Percentiles rank a stretch among this genome's conserved stretches.
Conservation (phyloP, 2,888 invertebrate genomes). For the Agrotis segetum region DNA sequence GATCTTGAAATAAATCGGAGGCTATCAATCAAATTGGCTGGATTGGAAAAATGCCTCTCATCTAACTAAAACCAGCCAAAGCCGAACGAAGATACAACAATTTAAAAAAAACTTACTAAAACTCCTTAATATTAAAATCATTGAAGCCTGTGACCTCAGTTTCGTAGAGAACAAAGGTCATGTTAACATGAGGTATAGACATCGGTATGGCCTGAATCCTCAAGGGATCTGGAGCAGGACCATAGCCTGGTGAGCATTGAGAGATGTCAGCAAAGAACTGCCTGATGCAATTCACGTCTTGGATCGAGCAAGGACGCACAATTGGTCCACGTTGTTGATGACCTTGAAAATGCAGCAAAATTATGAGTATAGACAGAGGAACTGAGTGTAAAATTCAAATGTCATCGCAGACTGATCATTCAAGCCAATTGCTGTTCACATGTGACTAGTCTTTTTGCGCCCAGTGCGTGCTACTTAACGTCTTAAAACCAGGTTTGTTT, state of each 20-base stretch:
- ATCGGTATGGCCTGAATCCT: slow-evolving; percentile 32
- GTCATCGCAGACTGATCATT: too few relatives aligned
- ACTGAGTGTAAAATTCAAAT: neutral
- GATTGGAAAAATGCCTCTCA: too few relatives aligned
- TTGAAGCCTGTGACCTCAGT: slow-evolving; percentile 61
- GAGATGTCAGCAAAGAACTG: slow-evolving; percentile 55
- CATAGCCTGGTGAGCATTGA: slow-evolving; percentile 48
- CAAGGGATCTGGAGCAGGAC: slow-evolving; percentile 48
- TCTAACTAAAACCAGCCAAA: too few relatives aligned
- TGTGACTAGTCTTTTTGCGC: too few relatives aligned
- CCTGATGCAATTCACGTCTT: slow-evolving; percentile 65
- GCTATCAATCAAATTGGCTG: too few relatives aligned
- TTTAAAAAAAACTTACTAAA: slow-evolving; percentile 65
- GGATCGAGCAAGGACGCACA: slow-evolving; percentile 57
- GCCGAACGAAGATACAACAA: too few relatives aligned
- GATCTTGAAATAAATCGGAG: too few relatives aligned
- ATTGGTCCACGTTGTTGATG: slow-evolving; percentile 19
- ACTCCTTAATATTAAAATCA: slow-evolving; percentile 67
- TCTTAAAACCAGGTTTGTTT: too few relatives aligned
- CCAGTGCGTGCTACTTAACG: too few relatives aligned
- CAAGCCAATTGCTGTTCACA: too few relatives aligned
- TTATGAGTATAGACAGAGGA: neutral
- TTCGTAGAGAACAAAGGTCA: slow-evolving; percentile 55
- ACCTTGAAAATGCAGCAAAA: slow-evolving; percentile 7
- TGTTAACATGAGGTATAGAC: slow-evolving; percentile 56